Conservation (phyloP, 2,888 invertebrate species). For the Rugalucina vietnamica region DNA sequence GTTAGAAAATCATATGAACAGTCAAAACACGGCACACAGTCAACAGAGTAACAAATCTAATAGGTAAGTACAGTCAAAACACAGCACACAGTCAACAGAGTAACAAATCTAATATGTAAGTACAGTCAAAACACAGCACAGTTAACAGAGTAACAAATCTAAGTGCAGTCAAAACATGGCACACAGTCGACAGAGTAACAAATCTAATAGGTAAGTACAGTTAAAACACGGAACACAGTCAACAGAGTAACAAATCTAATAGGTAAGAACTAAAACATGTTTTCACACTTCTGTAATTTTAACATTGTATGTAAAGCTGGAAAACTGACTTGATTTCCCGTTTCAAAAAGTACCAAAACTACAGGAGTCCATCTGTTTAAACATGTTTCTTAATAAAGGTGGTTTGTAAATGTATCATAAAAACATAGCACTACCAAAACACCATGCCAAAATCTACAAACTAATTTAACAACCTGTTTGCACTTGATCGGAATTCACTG, state of each 20-base stretch:
- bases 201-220: constrained; percentile 63
- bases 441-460: no score
- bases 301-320: no score
- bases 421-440: no score
- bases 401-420: no score
- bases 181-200: constrained; percentile 68
- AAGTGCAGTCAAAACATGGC: constrained; percentile 79
- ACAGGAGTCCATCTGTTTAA: no score
- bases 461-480: no score
- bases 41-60: constrained; percentile 63
- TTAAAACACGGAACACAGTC: constrained; percentile 74
- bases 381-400: no score
- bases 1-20: constrained; percentile 80
- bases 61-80: constrained; percentile 63
- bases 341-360: no score
- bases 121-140: constrained; percentile 66
- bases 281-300: no score
- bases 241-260: constrained; percentile 60
- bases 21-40: constrained; percentile 78
- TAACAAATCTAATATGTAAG: constrained; percentile 65
- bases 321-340: no score
- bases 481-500: no score
- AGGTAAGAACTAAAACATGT: constrained; percentile 64
- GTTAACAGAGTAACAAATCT: constrained; percentile 55
- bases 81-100: constrained; percentile 71